Base-by-base conservation (phyloP, 2,888 invertebrate species). In the Frankliniella intonsa region DNA sequence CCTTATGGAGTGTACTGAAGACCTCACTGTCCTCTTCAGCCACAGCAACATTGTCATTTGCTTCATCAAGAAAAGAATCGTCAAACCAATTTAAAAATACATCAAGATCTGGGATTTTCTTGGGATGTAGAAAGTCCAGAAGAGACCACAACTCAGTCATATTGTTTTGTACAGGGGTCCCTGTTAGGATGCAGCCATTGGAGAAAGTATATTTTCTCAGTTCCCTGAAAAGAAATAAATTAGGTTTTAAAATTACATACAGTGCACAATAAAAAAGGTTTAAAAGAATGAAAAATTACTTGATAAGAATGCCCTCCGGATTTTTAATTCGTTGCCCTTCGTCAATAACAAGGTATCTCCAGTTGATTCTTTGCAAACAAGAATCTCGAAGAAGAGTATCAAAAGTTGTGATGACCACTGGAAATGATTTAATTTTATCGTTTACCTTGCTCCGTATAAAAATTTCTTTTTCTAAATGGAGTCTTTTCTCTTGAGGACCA, bases 261-360 rank as follows among this genome's bases (percentile, higher is more conserved):
- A 5, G 7, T 5, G n/a, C 7, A 19, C n/a, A n/a, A 10, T 19
- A 17, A 8, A 22, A 80, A n/a, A 51, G n/a, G 38, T 22, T 38
- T 38, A 38, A 38, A 5, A 38, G 38, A 38, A 38, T 3, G 11
- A 17, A 38, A 82, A 22, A 25, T 86, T 86, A 92, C 91, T 86
- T 87, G 65, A 90, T 85, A n/a, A 93, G 88, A 83, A 88, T 86
- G 80, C 91, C 90, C 7, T 92, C 86, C 83, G 88, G 87, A 87
- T 94, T 94, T 86, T 94, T 94, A 25, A 94, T 89, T 79, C 92
- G 87, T 83, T 94, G 94, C 0, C 92, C 94, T 87, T 94, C 94
- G 86, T 94, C 94, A 19, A 94, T 88, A 55, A 93, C 89, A 62
- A 94, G 87, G 85, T 92, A 92, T 82, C 90, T 88, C 92, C 92